A percentile compares a stretch with the other conserved stretches of the same genome.
Conservation (phyloP, 2,113 vertebrate genomes). For the Phalacrocorax pelagicus region DNA sequence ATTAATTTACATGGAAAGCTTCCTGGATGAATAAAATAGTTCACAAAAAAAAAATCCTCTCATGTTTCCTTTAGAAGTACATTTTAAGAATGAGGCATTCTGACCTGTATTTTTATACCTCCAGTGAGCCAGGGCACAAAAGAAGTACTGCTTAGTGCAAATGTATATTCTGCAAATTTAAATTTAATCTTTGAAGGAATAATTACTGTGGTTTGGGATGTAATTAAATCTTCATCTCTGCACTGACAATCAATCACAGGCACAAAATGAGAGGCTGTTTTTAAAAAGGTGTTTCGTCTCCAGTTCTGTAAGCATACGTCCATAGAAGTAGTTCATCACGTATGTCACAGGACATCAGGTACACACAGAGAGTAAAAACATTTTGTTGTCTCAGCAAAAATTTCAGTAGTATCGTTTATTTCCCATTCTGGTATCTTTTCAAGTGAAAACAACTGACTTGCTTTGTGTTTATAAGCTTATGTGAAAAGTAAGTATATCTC, state of each 20-base stretch:
- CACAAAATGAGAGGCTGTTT: neutral
- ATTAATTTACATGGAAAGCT: conserved; percentile 64
- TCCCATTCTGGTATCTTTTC: neutral
- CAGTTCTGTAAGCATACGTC: neutral
- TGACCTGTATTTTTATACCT: neutral
- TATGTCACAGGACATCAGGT: neutral
- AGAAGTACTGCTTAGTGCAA: neutral
- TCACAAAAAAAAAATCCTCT: neutral
- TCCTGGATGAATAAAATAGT: conserved; percentile 23
- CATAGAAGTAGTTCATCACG: neutral
- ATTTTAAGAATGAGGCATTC: neutral
- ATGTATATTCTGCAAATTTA: neutral
- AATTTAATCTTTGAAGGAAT: neutral
- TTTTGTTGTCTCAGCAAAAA: neutral
- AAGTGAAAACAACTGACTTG: neutral
- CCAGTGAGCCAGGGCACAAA: neutral
- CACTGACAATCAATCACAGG: neutral
- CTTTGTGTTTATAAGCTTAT: neutral
- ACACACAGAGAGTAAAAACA: neutral
- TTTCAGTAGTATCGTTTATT: neutral
- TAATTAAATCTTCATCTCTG: neutral
- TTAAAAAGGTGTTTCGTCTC: neutral
- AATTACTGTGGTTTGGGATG: neutral
- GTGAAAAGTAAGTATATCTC: neutral
- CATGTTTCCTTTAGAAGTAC: neutral